phyloP scores from a whole-genome alignment of 2,113 vertebrate genomes.

The Ophiodon elongatus region DNA sequence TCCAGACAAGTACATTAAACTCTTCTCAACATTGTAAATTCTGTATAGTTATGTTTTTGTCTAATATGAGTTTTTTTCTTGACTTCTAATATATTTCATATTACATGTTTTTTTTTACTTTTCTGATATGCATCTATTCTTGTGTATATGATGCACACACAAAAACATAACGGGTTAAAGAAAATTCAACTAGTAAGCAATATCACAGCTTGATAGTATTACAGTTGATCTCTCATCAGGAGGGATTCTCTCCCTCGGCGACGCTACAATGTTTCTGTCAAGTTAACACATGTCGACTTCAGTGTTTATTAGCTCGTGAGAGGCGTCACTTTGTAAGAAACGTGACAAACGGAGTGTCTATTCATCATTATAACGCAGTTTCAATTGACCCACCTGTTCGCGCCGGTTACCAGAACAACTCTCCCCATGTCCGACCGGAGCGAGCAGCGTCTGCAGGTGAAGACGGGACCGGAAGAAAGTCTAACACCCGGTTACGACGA shows the following conservation, averaged over 20 bases:
- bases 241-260: not conserved
- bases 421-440: conserved; percentile 78
- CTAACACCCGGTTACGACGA: rapidly evolving
- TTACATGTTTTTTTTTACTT: not conserved
- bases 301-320: not conserved
- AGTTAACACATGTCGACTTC: not conserved
- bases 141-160: not conserved
- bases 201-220: not conserved
- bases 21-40: not conserved
- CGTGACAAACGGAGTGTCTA: not conserved
- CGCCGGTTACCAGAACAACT: conserved; percentile 91
- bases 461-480: not conserved
- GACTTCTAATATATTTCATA: not conserved
- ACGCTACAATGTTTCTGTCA: not conserved
- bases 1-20: not conserved
- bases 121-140: not conserved
- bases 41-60: not conserved
- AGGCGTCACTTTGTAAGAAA: not conserved
- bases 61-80: not conserved
- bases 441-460: not conserved
- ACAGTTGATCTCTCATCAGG: not conserved
- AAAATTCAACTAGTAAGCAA: not conserved
- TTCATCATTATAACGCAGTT: not conserved
- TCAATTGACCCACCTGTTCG: conserved; percentile 86
- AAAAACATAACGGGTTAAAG: not conserved